Conservation (phyloP, 1,140 invertebrate species). For the Drosophila novamexicana region DNA sequence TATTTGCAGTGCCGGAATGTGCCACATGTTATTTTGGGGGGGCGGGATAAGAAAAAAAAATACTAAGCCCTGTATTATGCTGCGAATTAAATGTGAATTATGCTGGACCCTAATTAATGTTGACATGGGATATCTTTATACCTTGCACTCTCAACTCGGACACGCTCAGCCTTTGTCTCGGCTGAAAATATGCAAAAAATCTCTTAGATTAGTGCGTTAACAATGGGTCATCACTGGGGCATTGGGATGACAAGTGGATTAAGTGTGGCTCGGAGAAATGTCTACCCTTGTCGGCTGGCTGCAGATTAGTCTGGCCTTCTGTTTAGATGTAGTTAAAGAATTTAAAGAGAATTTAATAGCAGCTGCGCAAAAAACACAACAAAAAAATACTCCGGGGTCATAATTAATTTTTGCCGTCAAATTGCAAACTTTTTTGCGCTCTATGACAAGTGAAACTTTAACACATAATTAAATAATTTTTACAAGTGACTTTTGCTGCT, state of each 20-base stretch:
- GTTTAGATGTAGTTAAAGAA: slow-evolving; percentile 32
- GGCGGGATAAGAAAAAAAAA: not conserved
- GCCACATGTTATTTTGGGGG: slow-evolving; percentile 26
- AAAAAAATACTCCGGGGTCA: slow-evolving; percentile 37
- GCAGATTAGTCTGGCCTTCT: slow-evolving; percentile 51
- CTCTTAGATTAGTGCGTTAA: slow-evolving; percentile 74
- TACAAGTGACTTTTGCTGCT: slow-evolving; percentile 38
- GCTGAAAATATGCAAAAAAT: slow-evolving; percentile 63
- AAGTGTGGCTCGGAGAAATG: slow-evolving; percentile 36
- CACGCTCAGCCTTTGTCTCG: slow-evolving; percentile 23
- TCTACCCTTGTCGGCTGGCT: slow-evolving; percentile 64
- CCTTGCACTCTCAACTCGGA: slow-evolving; percentile 26
- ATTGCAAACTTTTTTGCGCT: slow-evolving; percentile 19
- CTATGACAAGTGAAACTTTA: slow-evolving; percentile 66
- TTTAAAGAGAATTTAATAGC: slow-evolving; percentile 26
- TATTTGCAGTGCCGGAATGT: slow-evolving; percentile 9
- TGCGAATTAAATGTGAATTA: slow-evolving; percentile 62
- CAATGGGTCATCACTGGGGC: slow-evolving; percentile 59
- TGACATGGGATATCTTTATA: slow-evolving; percentile 69
- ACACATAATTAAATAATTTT: slow-evolving; percentile 77
- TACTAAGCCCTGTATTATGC: slow-evolving; percentile 9
- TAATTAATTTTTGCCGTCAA: slow-evolving; percentile 71
- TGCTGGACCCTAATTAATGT: slow-evolving; percentile 75
- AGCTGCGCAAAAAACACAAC: slow-evolving; percentile 5
- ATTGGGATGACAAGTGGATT: slow-evolving; percentile 47